phyloP scores from a whole-genome alignment of 2,113 vertebrate genomes.

The human region DNA sequence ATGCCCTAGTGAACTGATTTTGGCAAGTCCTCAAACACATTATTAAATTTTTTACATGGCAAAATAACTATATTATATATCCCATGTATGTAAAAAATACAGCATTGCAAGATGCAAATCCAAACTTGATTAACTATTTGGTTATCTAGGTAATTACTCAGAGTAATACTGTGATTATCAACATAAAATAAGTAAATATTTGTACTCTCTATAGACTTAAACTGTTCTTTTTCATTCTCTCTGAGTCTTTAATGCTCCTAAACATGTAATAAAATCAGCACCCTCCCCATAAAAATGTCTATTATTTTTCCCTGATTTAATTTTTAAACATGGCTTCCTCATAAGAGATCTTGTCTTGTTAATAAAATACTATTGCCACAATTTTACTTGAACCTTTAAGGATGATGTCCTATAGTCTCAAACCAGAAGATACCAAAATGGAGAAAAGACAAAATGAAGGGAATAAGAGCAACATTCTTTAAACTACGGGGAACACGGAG shows the following conservation, averaged over 20 bases:
- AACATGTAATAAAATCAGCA: not conserved
- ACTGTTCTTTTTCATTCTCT: not conserved
- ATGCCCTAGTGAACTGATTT: not conserved
- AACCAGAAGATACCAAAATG: conserved; percentile 6
- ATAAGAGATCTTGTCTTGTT: conserved; percentile 18
- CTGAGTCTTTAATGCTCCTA: not conserved
- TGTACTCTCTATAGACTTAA: not conserved
- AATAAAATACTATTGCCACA: not conserved
- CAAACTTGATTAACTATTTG: not conserved
- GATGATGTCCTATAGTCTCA: not conserved
- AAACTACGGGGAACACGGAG: not conserved
- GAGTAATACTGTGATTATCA: not conserved
- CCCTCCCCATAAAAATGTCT: not conserved
- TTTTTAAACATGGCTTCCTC: conserved; percentile 11
- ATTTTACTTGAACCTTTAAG: conserved; percentile 11
- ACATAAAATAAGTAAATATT: conserved; percentile 5
- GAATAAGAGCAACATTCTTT: not conserved
- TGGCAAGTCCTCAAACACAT: not conserved
- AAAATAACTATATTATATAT: not conserved
- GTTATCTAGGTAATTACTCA: not conserved
- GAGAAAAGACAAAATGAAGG: not conserved
- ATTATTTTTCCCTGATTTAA: not conserved
- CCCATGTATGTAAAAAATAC: not conserved
- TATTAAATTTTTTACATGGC: not conserved
- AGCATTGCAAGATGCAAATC: not conserved